Evolutionary conservation across 2,797 vertebrate species (phyloP).

Genomic region (Spheniscus humboldti): DNA sequence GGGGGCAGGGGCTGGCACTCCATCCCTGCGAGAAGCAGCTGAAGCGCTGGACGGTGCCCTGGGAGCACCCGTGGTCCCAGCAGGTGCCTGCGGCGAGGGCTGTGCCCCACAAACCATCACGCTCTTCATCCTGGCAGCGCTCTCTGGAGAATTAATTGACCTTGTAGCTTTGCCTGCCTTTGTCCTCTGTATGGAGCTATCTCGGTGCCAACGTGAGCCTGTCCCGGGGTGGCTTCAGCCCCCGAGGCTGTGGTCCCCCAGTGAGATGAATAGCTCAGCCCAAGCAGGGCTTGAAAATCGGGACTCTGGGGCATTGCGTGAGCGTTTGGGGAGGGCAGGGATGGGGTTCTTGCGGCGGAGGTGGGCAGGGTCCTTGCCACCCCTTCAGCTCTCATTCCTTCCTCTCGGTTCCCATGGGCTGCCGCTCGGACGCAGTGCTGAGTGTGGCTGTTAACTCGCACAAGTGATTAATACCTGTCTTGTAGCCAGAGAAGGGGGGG

Average conservation of each 20-base stretch:
- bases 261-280: neutral
- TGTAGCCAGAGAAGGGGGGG: neutral
- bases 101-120: neutral
- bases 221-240: neutral
- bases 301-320: neutral
- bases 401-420: neutral
- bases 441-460: neutral
- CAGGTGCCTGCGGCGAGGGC: neutral
- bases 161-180: neutral
- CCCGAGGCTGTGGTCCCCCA: neutral
- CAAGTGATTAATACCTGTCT: neutral
- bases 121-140: neutral
- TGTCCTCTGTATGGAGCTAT: neutral
- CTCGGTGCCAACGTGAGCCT: neutral
- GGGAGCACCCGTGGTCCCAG: neutral
- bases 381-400: neutral
- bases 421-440: neutral
- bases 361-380: neutral
- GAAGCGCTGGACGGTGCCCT: neutral
- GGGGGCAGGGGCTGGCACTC: neutral
- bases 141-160: neutral
- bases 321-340: neutral
- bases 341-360: neutral
- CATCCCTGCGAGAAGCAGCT: neutral
- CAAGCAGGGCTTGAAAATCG: neutral